Base-by-base conservation (phyloP, 1,140 invertebrate species). In the Sitodiplosis mosellana region DNA sequence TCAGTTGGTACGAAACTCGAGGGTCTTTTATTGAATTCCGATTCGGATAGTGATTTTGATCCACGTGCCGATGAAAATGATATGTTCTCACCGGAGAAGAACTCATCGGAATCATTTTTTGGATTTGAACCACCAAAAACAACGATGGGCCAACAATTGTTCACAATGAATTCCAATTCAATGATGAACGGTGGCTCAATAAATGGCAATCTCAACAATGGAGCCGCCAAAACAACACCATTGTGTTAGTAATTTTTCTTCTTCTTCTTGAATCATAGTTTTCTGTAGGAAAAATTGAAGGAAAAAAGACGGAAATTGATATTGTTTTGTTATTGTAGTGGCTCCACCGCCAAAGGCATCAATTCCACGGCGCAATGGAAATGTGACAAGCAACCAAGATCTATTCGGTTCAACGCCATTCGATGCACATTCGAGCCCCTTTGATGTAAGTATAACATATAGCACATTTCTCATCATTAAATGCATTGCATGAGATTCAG, bases 41-140 rank as follows among this genome's bases (percentile, higher is more conserved):
- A 87, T 59, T 80, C 85, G 38, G 81, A 87, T 54, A 77, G 74
- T 47, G 78, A 80, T 61, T 87, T 86, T 55, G 81, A 86, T 67
- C 82, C 82, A 6, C 69, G 82, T 38, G 81, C 80, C 40, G 76
- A 74, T 54, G 81, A 83, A 57, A 71, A 69, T 40, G 68, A 74
- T 49, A 63, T 66, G 12, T 59, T 55, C 18, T 3, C 49, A 59
- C 58, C 36, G 55, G 57, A 55, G 2, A 61, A 54, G 22, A 65
- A 60, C 56, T 50, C 52, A 19, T 56, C 59, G 46, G 49, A 64
- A 63, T 60, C 64, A 56, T 52, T 64, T 37, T 64, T 63, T 47
- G 60, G 61, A 40, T 57, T 63, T 49, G 55, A 61, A 52, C 55
- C 57, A 20, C 34, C 60, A 20, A 60, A 73, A 69, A 59, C 60